Percentiles rank a stretch among this genome's conserved stretches.
Conservation (phyloP, 2,113 vertebrate species). For the Channa maculata region DNA sequence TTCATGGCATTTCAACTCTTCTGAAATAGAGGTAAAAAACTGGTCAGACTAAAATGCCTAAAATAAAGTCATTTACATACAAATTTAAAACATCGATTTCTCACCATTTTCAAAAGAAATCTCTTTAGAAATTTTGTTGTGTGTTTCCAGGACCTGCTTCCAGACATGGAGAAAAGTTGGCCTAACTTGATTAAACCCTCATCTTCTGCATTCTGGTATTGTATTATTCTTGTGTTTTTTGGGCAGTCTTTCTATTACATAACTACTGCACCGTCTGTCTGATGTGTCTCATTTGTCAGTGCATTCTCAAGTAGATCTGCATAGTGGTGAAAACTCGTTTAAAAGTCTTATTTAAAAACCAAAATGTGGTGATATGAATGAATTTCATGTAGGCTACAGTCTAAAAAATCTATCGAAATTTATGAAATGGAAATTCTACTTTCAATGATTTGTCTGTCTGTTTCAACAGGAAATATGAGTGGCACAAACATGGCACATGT, state of each 20-base stretch:
- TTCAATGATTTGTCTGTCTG: not conserved
- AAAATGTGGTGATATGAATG: too few species aligned
- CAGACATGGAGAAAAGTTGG: conserved; percentile 77
- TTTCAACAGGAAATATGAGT: conserved; percentile 76
- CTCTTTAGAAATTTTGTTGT: not conserved
- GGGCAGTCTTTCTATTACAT: not conserved
- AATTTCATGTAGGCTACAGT: too few species aligned
- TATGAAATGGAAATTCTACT: too few species aligned
- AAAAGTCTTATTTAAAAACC: too few species aligned
- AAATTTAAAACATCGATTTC: too few species aligned
- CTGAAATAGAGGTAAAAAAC: conserved; percentile 68
- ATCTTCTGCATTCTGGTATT: conserved; percentile 69
- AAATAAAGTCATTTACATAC: too few species aligned
- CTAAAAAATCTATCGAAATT: too few species aligned
- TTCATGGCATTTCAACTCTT: conserved; percentile 78
- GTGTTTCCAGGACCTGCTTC: conserved; percentile 69
- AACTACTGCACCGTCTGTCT: not conserved
- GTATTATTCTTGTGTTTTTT: not conserved
- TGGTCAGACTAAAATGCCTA: not conserved
- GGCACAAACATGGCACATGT: conserved; percentile 79
- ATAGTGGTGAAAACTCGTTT: not conserved
- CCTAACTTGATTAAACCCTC: conserved; percentile 64
- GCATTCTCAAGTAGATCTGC: not conserved
- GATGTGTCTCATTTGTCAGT: not conserved
- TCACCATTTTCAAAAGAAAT: not conserved